Evolutionary conservation across 2,797 vertebrate species (phyloP).

Genomic region (Falco columbarius): DNA sequence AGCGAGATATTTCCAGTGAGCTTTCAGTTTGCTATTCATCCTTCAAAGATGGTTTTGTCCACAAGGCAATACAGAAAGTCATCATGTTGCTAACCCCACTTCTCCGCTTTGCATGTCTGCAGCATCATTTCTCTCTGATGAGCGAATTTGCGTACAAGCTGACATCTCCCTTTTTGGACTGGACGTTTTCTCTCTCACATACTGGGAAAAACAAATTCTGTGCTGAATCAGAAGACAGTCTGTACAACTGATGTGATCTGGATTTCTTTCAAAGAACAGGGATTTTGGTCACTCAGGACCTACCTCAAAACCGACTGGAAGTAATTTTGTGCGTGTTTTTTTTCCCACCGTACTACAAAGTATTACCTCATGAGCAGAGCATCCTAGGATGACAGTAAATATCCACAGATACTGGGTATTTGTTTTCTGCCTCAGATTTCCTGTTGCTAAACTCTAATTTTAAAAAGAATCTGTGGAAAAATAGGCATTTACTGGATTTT

Average conservation of each 20-base stretch:
- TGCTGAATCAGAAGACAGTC: background rate
- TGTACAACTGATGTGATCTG: background rate
- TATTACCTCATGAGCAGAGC: background rate
- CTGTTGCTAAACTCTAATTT: background rate
- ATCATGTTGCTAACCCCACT: background rate
- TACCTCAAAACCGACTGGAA: background rate
- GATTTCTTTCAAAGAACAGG: background rate
- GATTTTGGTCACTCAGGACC: background rate
- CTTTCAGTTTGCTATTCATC: background rate
- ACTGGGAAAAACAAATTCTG: conserved; percentile 30
- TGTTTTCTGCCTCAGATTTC: background rate
- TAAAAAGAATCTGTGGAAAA: background rate
- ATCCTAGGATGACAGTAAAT: background rate
- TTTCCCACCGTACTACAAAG: rapidly evolving
- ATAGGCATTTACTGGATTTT: background rate
- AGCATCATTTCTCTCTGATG: background rate
- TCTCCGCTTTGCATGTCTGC: background rate
- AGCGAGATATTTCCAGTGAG: background rate
- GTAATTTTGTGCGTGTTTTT: background rate
- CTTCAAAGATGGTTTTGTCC: conserved; percentile 10
- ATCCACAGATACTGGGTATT: background rate
- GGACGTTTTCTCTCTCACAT: background rate
- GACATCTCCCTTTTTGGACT: conserved; percentile 8
- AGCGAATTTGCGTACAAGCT: background rate
- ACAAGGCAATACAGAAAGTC: background rate